These are phyloP conservation scores for Apogon talboti DNA, from an alignment of 2,797 vertebrate genomes.

Conservation along the genomic window DNA sequence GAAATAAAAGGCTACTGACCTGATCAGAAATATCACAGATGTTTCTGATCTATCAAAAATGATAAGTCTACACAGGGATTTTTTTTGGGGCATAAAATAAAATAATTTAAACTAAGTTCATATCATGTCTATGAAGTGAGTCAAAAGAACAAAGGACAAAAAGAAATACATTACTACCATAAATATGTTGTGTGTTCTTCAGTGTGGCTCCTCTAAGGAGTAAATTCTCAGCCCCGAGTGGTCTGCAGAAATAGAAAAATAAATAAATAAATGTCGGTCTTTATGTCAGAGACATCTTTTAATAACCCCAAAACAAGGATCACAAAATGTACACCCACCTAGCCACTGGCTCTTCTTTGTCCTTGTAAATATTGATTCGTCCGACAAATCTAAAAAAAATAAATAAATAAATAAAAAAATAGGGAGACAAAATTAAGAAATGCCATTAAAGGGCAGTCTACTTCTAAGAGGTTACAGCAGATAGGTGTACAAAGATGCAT, in stretches of 20 bases:
- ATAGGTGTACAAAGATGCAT: constrained; percentile 26
- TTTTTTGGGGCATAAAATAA: too few species aligned
- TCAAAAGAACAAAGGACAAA: background rate
- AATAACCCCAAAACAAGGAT: background rate
- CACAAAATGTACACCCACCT: constrained; percentile 81
- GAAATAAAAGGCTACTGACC: too few species aligned
- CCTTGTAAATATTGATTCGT: constrained; percentile 95
- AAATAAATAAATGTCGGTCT: background rate
- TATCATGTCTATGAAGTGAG: too few species aligned
- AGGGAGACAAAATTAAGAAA: constrained; percentile 42
- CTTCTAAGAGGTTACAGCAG: constrained; percentile 17
- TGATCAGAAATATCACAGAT: too few species aligned
- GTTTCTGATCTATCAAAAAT: too few species aligned
- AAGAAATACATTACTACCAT: constrained; percentile 82
- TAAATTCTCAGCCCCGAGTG: constrained; percentile 95
- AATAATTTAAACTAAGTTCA: too few species aligned
- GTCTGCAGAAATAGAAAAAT: constrained; percentile 81
- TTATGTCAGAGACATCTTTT: constrained; percentile 1
- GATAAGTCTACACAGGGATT: too few species aligned
- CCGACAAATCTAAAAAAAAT: constrained; percentile 91
- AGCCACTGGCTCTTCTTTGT: constrained; percentile 90
- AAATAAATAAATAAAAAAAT: too few species aligned
- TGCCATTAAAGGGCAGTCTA: constrained; percentile 6
- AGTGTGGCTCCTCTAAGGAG: constrained; percentile 96
- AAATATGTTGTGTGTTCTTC: constrained; percentile 96